phyloP scores from a whole-genome alignment of 2,888 invertebrate genomes.

The Amblyteles armatorius region DNA sequence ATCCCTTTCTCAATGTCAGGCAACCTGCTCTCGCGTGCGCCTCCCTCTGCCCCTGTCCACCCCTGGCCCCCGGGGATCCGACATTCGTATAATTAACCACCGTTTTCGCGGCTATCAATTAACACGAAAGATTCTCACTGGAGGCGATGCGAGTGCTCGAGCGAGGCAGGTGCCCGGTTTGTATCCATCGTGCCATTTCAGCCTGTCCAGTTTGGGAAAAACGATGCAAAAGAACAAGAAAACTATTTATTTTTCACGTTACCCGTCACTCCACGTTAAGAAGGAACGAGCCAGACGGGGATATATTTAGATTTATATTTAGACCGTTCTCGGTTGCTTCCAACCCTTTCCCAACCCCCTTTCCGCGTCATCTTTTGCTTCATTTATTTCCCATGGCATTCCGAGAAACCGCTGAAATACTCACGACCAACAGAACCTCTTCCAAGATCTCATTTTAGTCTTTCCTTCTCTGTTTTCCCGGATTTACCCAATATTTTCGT shows the following conservation, averaged over 20 bases:
- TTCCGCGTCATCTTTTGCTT: conserved; percentile 5
- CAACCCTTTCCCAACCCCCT: conserved; percentile 54
- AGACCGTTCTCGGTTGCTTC: conserved; percentile 50
- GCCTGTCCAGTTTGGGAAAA: conserved; percentile 56
- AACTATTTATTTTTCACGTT: conserved; percentile 65
- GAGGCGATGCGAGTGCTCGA: conserved; percentile 22
- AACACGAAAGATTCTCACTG: conserved; percentile 61
- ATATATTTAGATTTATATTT: conserved; percentile 68
- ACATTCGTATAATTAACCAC: conserved; percentile 62
- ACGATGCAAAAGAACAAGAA: conserved; percentile 46
- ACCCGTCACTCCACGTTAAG: conserved; percentile 65
- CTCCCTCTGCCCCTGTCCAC: conserved; percentile 18
- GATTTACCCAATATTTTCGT: conserved; percentile 62
- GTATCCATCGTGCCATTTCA: conserved; percentile 53
- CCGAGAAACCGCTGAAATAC: conserved; percentile 56
- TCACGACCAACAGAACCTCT: conserved; percentile 45
- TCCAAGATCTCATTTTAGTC: conserved; percentile 45
- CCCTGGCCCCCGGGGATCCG: neutral
- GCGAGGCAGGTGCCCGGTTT: conserved; percentile 59
- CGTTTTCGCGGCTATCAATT: conserved; percentile 68
- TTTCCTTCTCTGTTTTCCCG: conserved; percentile 50
- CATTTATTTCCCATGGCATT: conserved; percentile 56
- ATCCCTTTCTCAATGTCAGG: conserved; percentile 59
- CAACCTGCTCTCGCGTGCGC: conserved; percentile 41
- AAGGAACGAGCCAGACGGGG: conserved; percentile 59